Evolutionary conservation across 2,113 vertebrate genomes (phyloP).

Genomic region (Pachyramphus minor): DNA sequence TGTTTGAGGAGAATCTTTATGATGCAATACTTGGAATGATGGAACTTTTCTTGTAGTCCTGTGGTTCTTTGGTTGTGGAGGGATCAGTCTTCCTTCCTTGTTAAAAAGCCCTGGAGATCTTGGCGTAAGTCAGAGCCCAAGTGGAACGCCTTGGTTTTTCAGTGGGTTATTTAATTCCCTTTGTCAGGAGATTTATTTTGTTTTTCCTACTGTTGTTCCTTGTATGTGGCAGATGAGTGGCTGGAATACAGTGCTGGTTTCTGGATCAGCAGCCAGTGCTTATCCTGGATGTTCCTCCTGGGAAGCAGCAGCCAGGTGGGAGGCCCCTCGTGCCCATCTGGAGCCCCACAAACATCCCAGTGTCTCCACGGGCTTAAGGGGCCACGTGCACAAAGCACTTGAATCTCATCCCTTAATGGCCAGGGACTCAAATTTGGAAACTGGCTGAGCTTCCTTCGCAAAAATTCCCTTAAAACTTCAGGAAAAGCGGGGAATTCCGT

Average conservation of each 20-base stretch:
- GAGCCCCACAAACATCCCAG: background rate
- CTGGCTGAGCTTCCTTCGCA: background rate
- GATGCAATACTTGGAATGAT: background rate
- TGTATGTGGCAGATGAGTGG: background rate
- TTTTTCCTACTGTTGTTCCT: accelerated
- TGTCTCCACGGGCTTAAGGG: background rate
- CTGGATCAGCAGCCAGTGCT: background rate
- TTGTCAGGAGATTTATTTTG: background rate
- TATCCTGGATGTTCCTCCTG: background rate
- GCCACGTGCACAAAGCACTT: background rate
- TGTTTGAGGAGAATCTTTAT: background rate
- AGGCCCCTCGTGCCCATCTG: background rate
- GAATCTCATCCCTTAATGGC: background rate
- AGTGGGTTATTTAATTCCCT: background rate
- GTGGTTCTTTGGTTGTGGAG: background rate
- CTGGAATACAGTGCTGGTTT: accelerated
- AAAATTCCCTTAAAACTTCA: background rate
- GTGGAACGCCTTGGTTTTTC: background rate
- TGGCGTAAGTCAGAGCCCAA: background rate
- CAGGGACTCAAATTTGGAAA: background rate
- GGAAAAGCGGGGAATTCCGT: background rate
- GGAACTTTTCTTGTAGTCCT: background rate
- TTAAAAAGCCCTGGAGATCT: background rate
- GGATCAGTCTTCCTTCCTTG: background rate
- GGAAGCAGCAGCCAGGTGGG: background rate